Percentiles rank a stretch among this genome's conserved stretches.
phyloP scores from a whole-genome alignment of 2,113 vertebrate species.

The Alexandromys fortis region DNA sequence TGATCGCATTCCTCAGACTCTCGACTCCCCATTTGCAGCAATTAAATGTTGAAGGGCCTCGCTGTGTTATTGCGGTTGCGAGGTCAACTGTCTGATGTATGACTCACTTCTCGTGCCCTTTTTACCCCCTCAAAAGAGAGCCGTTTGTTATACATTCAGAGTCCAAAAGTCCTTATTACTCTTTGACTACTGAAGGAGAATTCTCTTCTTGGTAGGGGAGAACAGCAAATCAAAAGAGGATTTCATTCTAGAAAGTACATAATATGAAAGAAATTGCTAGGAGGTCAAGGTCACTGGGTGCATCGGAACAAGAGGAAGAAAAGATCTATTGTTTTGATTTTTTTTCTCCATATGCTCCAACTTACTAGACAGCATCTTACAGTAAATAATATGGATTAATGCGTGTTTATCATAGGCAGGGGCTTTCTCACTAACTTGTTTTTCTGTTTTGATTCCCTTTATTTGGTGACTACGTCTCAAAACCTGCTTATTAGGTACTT shows the following conservation, averaged over 20 bases:
- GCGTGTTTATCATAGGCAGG: constrained; percentile 6
- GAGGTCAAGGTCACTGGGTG: constrained; percentile 48
- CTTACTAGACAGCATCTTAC: constrained; percentile 1
- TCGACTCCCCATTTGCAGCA: constrained; percentile 56
- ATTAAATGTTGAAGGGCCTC: constrained; percentile 64
- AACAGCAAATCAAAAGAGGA: constrained; percentile 57
- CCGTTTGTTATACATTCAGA: constrained; percentile 60
- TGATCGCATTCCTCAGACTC: constrained; percentile 62
- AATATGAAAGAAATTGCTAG: constrained; percentile 37
- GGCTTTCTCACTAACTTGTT: not conserved
- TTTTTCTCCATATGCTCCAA: not conserved
- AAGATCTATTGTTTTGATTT: constrained; percentile 37
- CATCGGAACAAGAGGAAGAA: constrained; percentile 38
- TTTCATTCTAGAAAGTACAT: constrained; percentile 41
- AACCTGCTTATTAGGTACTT: constrained; percentile 16
- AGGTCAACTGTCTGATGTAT: constrained; percentile 74
- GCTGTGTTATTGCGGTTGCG: constrained; percentile 67
- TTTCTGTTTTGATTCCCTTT: not conserved
- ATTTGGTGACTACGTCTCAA: constrained; percentile 4
- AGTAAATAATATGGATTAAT: constrained; percentile 1
- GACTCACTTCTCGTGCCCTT: constrained; percentile 63
- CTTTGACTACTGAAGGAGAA: not conserved
- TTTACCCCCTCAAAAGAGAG: constrained; percentile 21
- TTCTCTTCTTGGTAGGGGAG: not conserved
- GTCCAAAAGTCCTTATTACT: constrained; percentile 42